A percentile compares a stretch with the other conserved stretches of the same genome.
These are phyloP conservation scores for Diuraphis noxia DNA, from an alignment of 1,140 invertebrate genomes.

Conservation along the genomic window DNA sequence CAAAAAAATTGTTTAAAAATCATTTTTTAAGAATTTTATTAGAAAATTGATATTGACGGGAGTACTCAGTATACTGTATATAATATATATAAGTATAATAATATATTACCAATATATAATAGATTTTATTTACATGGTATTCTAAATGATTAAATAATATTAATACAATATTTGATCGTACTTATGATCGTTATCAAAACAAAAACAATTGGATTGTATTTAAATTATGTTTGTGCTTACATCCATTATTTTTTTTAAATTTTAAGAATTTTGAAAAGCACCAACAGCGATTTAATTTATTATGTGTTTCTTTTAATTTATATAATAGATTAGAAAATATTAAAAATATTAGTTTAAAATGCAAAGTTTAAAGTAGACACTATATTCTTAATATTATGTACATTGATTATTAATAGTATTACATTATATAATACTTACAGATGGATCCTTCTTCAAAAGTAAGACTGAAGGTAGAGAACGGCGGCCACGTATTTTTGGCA, in stretches of 20 bases:
- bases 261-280: not conserved
- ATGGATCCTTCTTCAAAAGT: slow-evolving; percentile 83
- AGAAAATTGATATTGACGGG: not conserved
- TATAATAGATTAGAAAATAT: not conserved
- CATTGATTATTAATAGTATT: not conserved
- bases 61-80: too few relatives aligned
- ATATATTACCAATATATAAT: not conserved
- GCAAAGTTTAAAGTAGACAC: not conserved
- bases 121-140: not conserved
- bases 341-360: not conserved
- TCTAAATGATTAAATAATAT: too few relatives aligned
- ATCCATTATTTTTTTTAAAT: not conserved
- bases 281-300: not conserved
- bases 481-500: slow-evolving; percentile 81
- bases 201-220: not conserved
- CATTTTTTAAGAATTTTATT: not conserved
- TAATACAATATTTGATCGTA: too few relatives aligned
- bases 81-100: too few relatives aligned
- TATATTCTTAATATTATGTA: not conserved
- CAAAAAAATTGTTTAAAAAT: not conserved
- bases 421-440: slow-evolving; percentile 71
- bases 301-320: not conserved
- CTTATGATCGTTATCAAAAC: not conserved
- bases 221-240: not conserved
- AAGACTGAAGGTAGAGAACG: slow-evolving; percentile 84